Evolutionary conservation across 2,113 vertebrate genomes (phyloP).

Genomic region (Grammomys dolichurus): DNA sequence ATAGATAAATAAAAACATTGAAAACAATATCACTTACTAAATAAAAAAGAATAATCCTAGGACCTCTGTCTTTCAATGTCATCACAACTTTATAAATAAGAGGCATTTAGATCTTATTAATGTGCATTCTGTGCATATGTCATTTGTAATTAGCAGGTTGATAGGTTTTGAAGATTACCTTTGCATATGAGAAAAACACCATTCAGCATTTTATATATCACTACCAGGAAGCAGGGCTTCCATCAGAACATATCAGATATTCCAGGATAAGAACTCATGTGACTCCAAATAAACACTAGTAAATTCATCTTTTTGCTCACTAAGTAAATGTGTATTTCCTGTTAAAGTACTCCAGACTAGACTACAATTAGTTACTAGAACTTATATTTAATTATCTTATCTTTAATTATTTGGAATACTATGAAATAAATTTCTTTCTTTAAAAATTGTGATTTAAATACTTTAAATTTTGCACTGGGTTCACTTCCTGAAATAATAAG

Average conservation of each 20-base stretch:
- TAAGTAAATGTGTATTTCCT: neutral
- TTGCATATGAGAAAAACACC: neutral
- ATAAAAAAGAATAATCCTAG: neutral
- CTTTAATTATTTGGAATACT: neutral
- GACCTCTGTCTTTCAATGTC: neutral
- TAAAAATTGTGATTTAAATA: neutral
- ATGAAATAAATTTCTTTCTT: slow-evolving; percentile 8
- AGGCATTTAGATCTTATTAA: neutral
- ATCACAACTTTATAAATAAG: slow-evolving; percentile 22
- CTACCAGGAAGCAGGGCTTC: neutral
- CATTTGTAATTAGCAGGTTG: neutral
- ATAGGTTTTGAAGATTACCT: slow-evolving; percentile 4
- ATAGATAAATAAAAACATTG: neutral
- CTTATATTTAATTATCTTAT: neutral
- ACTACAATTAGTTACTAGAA: neutral
- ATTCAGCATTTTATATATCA: neutral
- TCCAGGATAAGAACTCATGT: neutral
- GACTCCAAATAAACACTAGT: neutral
- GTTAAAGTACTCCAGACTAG: neutral
- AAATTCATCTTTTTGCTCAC: neutral
- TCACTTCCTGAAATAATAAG: neutral
- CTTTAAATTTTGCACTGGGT: neutral
- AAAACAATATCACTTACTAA: neutral
- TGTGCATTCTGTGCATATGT: slow-evolving; percentile 6
- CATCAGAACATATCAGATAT: neutral